Conservation (phyloP, 2,888 invertebrate species). For the Metellina segmentata region DNA sequence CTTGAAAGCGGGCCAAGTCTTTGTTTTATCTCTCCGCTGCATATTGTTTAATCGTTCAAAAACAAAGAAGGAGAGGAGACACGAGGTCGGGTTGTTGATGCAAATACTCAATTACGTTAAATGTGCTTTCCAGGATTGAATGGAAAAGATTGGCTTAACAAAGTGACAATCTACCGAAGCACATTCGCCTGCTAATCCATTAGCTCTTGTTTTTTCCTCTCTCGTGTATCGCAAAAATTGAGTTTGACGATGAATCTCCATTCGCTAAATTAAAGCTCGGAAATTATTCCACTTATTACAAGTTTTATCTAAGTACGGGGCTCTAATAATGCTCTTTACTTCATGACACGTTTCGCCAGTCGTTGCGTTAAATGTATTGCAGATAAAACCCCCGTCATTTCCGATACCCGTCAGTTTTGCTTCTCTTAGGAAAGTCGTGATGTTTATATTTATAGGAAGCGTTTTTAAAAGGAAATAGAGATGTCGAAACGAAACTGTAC, state of each 20-base stretch:
- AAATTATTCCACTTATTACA: constrained; percentile 28
- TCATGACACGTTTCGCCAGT: neutral
- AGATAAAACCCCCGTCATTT: neutral
- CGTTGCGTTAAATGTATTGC: neutral
- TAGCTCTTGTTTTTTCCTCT: constrained; percentile 41
- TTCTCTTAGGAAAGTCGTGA: neutral
- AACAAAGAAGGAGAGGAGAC: constrained; percentile 49
- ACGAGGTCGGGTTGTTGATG: constrained; percentile 56
- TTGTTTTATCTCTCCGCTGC: constrained; percentile 35
- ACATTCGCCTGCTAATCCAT: constrained; percentile 68
- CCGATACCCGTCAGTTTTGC: neutral
- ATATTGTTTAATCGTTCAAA: constrained; percentile 67
- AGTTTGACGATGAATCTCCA: constrained; percentile 25
- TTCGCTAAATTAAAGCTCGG: constrained; percentile 55
- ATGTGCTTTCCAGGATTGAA: constrained; percentile 61
- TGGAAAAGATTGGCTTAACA: constrained; percentile 60
- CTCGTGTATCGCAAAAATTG: constrained; percentile 13
- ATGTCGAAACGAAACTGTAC: neutral
- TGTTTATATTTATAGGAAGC: neutral
- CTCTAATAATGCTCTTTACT: neutral
- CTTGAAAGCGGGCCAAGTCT: constrained; percentile 15
- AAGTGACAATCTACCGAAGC: constrained; percentile 63
- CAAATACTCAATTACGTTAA: constrained; percentile 67
- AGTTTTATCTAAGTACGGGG: neutral
- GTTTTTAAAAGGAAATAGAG: neutral